Conservation (phyloP, 1,140 invertebrate species). For the Solen grandis region DNA sequence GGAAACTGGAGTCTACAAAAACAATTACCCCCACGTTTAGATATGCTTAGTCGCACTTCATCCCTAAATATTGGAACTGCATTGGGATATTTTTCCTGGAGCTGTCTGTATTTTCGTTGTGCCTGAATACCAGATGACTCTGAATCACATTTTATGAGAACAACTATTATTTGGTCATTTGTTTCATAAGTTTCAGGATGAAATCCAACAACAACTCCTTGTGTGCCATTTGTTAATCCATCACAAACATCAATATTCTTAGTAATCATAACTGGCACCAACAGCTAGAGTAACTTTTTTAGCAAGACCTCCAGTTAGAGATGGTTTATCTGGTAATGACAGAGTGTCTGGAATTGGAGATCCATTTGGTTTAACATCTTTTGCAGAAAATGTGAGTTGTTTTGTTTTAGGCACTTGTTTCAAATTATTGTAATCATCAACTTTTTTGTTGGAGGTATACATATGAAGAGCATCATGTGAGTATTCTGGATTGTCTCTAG, state of each 20-base stretch:
- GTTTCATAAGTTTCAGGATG: background rate
- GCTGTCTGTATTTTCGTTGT: slow-evolving; percentile 12
- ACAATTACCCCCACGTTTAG: no score
- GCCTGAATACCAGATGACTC: slow-evolving; percentile 8
- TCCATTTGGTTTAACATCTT: background rate
- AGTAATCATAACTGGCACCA: background rate
- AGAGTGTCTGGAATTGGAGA: background rate
- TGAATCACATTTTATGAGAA: background rate
- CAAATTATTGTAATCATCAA: background rate
- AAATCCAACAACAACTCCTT: slow-evolving; percentile 22
- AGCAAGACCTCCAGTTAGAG: slow-evolving; percentile 7
- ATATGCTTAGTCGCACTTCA: slow-evolving; percentile 5
- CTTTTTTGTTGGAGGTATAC: background rate
- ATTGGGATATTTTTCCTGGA: background rate
- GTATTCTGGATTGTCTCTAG: no score
- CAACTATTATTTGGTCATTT: background rate
- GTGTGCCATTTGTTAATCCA: slow-evolving; percentile 11
- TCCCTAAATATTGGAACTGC: slow-evolving; percentile 7
- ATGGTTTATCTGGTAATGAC: slow-evolving; percentile 13
- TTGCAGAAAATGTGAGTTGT: background rate
- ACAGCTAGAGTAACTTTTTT: slow-evolving; percentile 4
- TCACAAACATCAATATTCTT: background rate
- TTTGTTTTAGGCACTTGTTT: background rate
- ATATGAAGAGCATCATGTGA: slow-evolving; percentile 2
- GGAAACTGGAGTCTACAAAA: no score